phyloP scores from a whole-genome alignment of 2,888 invertebrate species.

The Apantesis nais region DNA sequence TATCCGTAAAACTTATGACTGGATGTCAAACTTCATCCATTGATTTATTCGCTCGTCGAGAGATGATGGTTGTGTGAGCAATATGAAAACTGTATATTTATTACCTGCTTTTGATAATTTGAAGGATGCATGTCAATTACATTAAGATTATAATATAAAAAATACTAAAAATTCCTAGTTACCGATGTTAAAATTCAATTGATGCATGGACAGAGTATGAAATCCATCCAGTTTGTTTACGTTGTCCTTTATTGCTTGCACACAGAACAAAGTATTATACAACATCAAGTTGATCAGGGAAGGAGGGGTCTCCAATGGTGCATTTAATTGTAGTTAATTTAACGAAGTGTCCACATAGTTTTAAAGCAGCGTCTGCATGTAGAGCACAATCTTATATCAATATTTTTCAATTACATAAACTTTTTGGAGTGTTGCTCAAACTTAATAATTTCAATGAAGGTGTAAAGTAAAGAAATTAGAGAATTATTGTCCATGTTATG shows the following conservation, averaged over 20 bases:
- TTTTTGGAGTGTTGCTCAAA: constrained; percentile 76
- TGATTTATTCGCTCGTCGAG: constrained; percentile 57
- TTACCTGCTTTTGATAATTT: constrained; percentile 46
- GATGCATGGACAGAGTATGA: constrained; percentile 48
- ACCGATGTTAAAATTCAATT: constrained; percentile 41
- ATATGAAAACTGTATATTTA: constrained; percentile 52
- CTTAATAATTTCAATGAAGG: constrained; percentile 55
- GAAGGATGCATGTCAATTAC: constrained; percentile 73
- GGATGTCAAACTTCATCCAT: constrained; percentile 53
- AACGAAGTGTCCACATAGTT: constrained; percentile 80
- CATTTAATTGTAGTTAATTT: constrained; percentile 84
- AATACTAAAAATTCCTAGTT: constrained; percentile 42
- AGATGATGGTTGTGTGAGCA: constrained; percentile 68
- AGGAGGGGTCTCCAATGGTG: constrained; percentile 75
- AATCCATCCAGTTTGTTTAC: constrained; percentile 60
- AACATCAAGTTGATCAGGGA: constrained; percentile 55
- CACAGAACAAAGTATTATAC: constrained; percentile 57
- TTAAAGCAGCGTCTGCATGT: constrained; percentile 74
- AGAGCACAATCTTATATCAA: constrained; percentile 76
- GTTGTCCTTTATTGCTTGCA: constrained; percentile 74
- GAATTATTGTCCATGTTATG: constrained; percentile 73
- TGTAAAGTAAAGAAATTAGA: constrained; percentile 58
- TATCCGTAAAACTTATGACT: constrained; percentile 56
- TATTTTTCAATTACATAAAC: constrained; percentile 67
- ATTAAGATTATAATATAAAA: constrained; percentile 49